Evolutionary conservation across 2,888 invertebrate genomes (phyloP).

Genomic region (Andrena praecox): DNA sequence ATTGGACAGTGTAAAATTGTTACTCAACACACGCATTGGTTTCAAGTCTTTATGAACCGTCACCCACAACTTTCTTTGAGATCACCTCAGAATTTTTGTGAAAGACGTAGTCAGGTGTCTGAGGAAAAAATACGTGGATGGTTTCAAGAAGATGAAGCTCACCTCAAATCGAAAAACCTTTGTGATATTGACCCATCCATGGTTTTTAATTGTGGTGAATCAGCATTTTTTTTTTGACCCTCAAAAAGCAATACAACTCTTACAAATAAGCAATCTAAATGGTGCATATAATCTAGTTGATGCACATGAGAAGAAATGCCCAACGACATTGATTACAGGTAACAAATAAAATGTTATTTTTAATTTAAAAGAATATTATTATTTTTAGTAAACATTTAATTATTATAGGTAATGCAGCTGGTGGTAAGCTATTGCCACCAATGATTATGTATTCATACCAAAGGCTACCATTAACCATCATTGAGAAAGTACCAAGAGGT

Average conservation of each 20-base stretch:
- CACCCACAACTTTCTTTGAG: constrained; percentile 55
- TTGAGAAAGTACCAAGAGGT: background rate
- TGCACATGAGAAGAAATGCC: constrained; percentile 1
- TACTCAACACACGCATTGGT: constrained; percentile 56
- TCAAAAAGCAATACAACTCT: background rate
- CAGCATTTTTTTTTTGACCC: background rate
- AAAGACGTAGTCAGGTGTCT: constrained; percentile 4
- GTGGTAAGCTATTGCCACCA: no score
- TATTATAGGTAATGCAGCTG: no score
- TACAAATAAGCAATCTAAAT: constrained; percentile 13
- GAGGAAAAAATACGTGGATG: constrained; percentile 10
- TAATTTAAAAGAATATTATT: no score
- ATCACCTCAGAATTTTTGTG: constrained; percentile 15
- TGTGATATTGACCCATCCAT: constrained; percentile 3
- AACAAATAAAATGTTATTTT: no score
- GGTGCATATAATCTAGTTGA: constrained; percentile 1
- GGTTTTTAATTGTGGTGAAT: background rate
- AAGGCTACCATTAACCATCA: background rate
- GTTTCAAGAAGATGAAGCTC: constrained; percentile 6
- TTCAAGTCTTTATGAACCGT: constrained; percentile 54
- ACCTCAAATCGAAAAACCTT: constrained; percentile 2
- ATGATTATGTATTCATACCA: no score
- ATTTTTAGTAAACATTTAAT: no score
- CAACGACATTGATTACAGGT: constrained; percentile 15
- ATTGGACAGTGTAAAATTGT: constrained; percentile 48